Evolutionary conservation across 2,888 invertebrate genomes (phyloP).

Genomic region (Eulithis prunata): DNA sequence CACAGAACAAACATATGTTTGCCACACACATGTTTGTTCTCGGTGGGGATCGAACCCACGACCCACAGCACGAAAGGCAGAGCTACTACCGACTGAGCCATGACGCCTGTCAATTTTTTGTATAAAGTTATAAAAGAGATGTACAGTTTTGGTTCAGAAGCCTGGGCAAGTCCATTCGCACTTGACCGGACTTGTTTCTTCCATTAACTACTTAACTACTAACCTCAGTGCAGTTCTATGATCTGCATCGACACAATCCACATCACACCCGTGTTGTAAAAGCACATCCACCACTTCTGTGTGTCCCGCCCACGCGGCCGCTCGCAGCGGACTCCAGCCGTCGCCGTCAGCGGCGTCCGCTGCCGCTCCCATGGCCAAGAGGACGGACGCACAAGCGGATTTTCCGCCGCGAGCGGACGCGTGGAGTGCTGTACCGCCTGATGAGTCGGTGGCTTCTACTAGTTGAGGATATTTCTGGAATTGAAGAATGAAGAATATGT

Average conservation of each 20-base stretch:
- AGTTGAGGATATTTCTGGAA: slow-evolving; percentile 79
- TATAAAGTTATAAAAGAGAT: too few species aligned
- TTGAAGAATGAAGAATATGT: too few species aligned
- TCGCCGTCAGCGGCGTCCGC: slow-evolving; percentile 94
- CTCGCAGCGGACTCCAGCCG: slow-evolving; percentile 95
- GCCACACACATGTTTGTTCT: too few species aligned
- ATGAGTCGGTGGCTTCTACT: slow-evolving; percentile 87
- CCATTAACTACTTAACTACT: too few species aligned
- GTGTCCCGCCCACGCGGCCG: slow-evolving; percentile 98
- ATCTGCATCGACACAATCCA: slow-evolving; percentile 94
- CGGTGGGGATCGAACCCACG: too few species aligned
- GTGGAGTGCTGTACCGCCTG: slow-evolving; percentile 94
- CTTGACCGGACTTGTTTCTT: too few species aligned
- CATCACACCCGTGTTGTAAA: slow-evolving; percentile 90
- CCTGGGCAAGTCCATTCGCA: too few species aligned
- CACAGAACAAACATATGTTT: too few species aligned
- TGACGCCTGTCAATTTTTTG: too few species aligned
- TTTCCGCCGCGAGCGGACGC: slow-evolving; percentile 93
- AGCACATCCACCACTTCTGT: slow-evolving; percentile 93
- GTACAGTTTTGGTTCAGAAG: too few species aligned
- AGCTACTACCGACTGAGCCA: too few species aligned
- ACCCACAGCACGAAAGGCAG: too few species aligned
- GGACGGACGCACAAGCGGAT: slow-evolving; percentile 88
- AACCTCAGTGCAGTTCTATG: slow-evolving; percentile 93
- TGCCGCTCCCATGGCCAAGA: slow-evolving; percentile 88